phyloP scores from a whole-genome alignment of 2,797 vertebrate species.

The Muscicapa striata region DNA sequence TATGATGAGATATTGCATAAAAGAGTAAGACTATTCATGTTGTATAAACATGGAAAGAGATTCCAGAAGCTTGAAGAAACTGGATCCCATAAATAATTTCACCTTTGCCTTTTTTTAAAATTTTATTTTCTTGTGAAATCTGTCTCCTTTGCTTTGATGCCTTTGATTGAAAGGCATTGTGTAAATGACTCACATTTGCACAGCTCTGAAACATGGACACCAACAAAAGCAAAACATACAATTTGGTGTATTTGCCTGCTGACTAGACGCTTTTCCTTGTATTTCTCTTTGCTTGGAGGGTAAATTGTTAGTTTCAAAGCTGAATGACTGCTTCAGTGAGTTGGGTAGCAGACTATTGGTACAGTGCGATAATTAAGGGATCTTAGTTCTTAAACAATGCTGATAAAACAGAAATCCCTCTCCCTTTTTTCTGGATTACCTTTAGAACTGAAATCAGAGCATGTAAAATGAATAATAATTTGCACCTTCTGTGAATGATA shows the following conservation, averaged over 20 bases:
- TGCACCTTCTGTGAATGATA: constrained; percentile 74
- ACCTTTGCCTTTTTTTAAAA: neutral
- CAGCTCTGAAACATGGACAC: neutral
- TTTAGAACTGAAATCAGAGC: constrained; percentile 75
- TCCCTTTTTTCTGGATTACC: constrained; percentile 74
- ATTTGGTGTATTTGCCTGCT: constrained; percentile 48
- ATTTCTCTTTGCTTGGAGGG: constrained; percentile 22
- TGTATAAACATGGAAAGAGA: neutral
- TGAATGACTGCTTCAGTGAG: constrained; percentile 60
- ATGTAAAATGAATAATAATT: constrained; percentile 76
- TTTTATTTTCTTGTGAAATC: neutral
- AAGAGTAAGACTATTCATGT: neutral
- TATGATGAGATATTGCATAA: neutral
- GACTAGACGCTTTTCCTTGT: constrained; percentile 53
- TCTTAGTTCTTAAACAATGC: constrained; percentile 73
- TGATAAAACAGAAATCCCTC: constrained; percentile 74
- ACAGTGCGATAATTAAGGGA: constrained; percentile 68
- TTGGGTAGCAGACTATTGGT: constrained; percentile 64
- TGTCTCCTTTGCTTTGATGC: constrained; percentile 23
- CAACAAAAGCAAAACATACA: constrained; percentile 53
- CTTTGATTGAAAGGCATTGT: constrained; percentile 43
- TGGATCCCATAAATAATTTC: neutral
- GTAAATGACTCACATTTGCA: neutral
- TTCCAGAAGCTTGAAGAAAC: neutral
- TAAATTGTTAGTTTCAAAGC: constrained; percentile 73